A percentile compares a stretch with the other conserved stretches of the same genome.
Conservation (phyloP, 2,797 vertebrate species). For the Gambelia wislizenii region DNA sequence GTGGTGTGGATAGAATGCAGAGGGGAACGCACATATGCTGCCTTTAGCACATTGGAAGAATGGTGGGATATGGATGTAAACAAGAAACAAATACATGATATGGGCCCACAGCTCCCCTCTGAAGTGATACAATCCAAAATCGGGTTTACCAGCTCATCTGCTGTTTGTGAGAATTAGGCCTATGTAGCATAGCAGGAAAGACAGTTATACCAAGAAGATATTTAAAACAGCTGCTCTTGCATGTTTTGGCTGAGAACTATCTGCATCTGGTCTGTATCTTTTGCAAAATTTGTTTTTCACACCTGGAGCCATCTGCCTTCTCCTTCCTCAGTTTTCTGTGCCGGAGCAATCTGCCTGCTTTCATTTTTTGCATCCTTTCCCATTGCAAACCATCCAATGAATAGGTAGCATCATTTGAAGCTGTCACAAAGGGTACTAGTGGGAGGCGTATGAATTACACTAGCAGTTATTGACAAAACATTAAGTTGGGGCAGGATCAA, state of each 20-base stretch:
- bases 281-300: neutral
- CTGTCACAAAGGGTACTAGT: slow-evolving; percentile 2
- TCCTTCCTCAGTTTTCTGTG: slow-evolving; percentile 21
- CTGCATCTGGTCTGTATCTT: neutral
- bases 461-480: slow-evolving; percentile 28
- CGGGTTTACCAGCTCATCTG: neutral
- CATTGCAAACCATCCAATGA: slow-evolving; percentile 12
- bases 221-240: neutral
- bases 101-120: neutral
- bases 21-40: no score
- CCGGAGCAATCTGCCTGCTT: neutral
- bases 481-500: slow-evolving; percentile 32
- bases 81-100: no score
- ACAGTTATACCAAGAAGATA: neutral
- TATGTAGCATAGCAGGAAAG: neutral
- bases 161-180: neutral
- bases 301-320: neutral
- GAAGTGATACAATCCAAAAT: neutral
- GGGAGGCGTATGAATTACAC: slow-evolving; percentile 27
- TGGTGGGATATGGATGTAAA: no score
- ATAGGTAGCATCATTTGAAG: slow-evolving; percentile 13
- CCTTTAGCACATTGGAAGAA: no score
- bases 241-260: neutral
- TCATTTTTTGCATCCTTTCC: slow-evolving; percentile 10
- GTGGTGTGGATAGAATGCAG: no score